Conservation (phyloP, 2,113 vertebrate genomes). For the Orthonyx spaldingii region DNA sequence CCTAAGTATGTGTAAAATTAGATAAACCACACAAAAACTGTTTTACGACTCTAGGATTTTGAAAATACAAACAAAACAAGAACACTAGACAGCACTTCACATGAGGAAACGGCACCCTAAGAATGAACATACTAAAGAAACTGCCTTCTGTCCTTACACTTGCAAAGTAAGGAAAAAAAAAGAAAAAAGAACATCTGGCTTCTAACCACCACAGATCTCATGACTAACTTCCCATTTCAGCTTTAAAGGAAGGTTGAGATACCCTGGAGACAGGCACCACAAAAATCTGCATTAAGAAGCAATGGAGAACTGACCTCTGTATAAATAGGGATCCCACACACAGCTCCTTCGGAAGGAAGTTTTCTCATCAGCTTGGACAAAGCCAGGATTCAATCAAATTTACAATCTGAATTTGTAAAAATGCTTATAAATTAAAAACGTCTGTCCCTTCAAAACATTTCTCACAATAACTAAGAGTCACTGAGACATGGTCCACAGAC, state of each 20-base stretch:
- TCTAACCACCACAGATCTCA: slow-evolving; percentile 6
- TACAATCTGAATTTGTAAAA: neutral
- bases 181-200: slow-evolving; percentile 1
- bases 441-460: neutral
- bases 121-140: neutral
- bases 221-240: slow-evolving; percentile 56
- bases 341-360: neutral
- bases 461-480: neutral
- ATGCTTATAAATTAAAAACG: neutral
- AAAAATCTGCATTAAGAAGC: neutral
- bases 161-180: neutral
- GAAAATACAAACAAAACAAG: neutral
- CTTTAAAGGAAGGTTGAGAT: neutral
- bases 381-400: neutral
- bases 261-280: neutral
- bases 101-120: neutral
- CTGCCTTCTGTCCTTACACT: neutral
- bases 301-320: neutral
- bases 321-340: neutral
- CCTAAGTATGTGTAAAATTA: neutral
- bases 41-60: neutral
- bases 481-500: neutral
- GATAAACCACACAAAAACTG: neutral
- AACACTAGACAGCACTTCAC: neutral
- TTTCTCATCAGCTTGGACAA: neutral